Evolutionary conservation across 53 echinoderm and acorn worm species (phyloP), one percentile per base, ranked within the genome.

Genomic region (Holothuria scabra): DNA sequence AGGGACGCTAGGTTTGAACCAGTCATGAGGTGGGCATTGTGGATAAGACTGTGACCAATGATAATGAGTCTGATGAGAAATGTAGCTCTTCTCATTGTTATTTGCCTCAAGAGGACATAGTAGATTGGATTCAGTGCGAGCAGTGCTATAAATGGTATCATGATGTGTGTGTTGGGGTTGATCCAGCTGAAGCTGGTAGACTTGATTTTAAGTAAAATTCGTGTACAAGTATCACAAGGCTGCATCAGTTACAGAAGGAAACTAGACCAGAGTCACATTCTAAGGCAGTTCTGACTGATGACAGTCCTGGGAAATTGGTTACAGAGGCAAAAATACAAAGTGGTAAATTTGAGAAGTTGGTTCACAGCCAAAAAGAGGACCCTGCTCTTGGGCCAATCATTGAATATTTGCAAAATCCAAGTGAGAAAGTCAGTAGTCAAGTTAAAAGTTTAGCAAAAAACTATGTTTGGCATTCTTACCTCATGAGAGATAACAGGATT

Each of bases 101-200:
- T 28, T 60, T 59, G 12, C 88, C 88, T 46, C 35, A 72, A 22
- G 88, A 88, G 38, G 88, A 67, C 49, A 28, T 88, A 35, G 49
- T 88, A 0, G 63, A 83, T 59, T 88, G 88, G 76, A 67, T 88
- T 11, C 88, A 88, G 46, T 88, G 88, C 28, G 83, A 88, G 38
- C 69, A 88, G 18, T 88, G 88, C 32, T 35, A 61, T 30, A 35
- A 28, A 12, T 88, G 88, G 88, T 88, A 38, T 29, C 88, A 82
- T 69, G 68, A 83, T 57, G 70, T n/a, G 25, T 88, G 83, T 67
- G 83, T 88, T 23, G 65, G 61, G 35, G 61, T 61, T 20, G 14
- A 24, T 38, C 33, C 32, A 34, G 67, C 13, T 23, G 37, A 84
- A 41, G 83, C 83, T 31, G 65, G 38, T 61, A 16, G 22, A 8